Conservation (phyloP, 2,797 vertebrate genomes). For the Tragopan temminckii region DNA sequence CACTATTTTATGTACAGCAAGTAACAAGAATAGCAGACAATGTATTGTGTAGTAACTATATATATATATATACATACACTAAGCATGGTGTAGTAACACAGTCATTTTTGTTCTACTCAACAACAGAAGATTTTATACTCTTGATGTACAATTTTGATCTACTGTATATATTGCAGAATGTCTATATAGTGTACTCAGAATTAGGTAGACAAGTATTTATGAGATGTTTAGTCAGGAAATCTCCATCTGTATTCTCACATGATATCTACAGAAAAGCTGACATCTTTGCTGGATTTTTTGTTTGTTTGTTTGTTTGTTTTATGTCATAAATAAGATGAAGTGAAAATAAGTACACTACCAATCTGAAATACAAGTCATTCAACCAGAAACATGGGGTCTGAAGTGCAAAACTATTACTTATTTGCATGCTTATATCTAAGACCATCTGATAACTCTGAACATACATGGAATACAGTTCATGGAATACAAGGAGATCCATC, state of each 20-base stretch:
- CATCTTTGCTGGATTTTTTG: too few species aligned
- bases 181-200: background rate
- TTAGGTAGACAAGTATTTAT: background rate
- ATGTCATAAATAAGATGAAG: background rate
- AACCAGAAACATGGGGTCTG: background rate
- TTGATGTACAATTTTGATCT: background rate
- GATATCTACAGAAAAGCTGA: too few species aligned
- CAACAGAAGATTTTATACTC: background rate
- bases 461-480: background rate
- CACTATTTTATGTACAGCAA: background rate
- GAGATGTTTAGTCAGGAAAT: too few species aligned
- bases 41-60: too few species aligned
- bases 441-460: background rate
- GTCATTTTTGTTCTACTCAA: background rate
- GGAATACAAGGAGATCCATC: background rate
- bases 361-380: background rate
- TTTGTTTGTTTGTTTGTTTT: too few species aligned
- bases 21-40: background rate
- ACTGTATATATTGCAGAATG: background rate
- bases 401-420: background rate
- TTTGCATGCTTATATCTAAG: background rate
- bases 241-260: too few species aligned
- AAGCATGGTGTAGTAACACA: background rate
- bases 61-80: too few species aligned
- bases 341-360: background rate